Percentiles rank a stretch among this genome's conserved stretches.
These are phyloP conservation scores for Malurus cyaneus DNA, from an alignment of 2,113 vertebrate genomes.

Conservation along the genomic window DNA sequence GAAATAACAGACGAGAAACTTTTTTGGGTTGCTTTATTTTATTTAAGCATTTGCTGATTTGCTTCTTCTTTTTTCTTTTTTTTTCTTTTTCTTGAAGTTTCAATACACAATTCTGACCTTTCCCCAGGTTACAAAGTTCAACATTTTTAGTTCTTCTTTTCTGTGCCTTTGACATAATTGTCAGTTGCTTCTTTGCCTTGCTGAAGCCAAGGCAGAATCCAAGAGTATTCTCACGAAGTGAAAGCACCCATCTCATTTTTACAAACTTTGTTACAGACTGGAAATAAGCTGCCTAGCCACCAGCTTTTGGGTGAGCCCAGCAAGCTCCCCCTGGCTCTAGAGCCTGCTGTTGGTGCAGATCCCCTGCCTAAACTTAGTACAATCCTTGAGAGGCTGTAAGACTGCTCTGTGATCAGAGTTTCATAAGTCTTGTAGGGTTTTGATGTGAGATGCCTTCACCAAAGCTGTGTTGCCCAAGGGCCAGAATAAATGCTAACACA, in stretches of 20 bases:
- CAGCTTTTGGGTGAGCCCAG: background rate
- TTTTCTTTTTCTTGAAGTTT: background rate
- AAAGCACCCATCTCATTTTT: background rate
- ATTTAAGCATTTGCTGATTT: background rate
- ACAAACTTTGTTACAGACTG: background rate
- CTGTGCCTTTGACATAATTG: background rate
- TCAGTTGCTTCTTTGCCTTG: background rate
- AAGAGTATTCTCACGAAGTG: background rate
- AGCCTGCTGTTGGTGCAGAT: background rate
- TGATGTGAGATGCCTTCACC: background rate
- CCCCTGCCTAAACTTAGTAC: background rate
- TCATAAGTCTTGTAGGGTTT: background rate
- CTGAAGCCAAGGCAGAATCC: background rate
- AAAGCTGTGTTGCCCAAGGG: background rate
- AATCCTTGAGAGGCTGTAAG: background rate
- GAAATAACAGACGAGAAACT: background rate
- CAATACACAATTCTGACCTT: background rate
- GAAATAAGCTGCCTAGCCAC: background rate
- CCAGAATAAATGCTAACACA: background rate
- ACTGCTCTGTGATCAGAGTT: background rate
- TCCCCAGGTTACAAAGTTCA: background rate
- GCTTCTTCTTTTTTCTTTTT: rapidly evolving
- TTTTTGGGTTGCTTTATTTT: background rate
- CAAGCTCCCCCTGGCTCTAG: background rate
- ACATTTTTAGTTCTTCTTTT: background rate